Conservation (phyloP, 1,140 invertebrate genomes). For the Kradibia gibbosae region DNA sequence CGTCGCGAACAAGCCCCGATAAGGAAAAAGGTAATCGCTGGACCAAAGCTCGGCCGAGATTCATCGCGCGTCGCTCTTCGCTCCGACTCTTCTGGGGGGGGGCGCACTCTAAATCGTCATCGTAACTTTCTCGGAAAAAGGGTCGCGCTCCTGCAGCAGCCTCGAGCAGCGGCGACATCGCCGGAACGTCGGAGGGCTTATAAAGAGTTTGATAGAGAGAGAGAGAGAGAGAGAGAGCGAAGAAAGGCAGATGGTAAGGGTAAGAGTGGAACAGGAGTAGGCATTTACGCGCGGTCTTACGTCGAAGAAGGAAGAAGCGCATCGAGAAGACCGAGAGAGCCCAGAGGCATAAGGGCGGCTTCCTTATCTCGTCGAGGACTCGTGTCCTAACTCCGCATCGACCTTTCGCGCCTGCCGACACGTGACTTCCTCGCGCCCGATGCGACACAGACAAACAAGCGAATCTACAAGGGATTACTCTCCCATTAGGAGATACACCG, state of each 20-base stretch:
- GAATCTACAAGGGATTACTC: neutral
- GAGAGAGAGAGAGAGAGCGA: too few relatives aligned
- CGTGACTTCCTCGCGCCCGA: neutral
- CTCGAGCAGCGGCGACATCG: too few relatives aligned
- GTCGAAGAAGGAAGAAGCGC: too few relatives aligned
- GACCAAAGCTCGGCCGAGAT: neutral
- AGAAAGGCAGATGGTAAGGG: too few relatives aligned
- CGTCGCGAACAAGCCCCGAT: neutral
- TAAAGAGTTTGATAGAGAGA: too few relatives aligned
- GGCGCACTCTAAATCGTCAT: neutral
- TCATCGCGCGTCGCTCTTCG: neutral
- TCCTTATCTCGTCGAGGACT: neutral
- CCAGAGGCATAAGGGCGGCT: neutral
- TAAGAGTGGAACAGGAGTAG: neutral
- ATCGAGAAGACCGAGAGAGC: neutral
- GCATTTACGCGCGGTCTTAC: too few relatives aligned
- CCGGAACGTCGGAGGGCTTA: too few relatives aligned
- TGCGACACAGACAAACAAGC: neutral
- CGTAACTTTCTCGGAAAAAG: neutral
- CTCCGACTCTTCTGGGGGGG: neutral
- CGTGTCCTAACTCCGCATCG: neutral
- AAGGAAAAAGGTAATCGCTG: conserved; percentile 6
- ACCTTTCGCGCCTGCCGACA: neutral
- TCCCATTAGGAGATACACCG: neutral
- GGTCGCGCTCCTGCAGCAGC: too few relatives aligned